Percentiles rank a stretch among this genome's conserved stretches.
Evolutionary conservation across 2,113 vertebrate species (phyloP).

Genomic region (Cyphomyrus discorhynchus): DNA sequence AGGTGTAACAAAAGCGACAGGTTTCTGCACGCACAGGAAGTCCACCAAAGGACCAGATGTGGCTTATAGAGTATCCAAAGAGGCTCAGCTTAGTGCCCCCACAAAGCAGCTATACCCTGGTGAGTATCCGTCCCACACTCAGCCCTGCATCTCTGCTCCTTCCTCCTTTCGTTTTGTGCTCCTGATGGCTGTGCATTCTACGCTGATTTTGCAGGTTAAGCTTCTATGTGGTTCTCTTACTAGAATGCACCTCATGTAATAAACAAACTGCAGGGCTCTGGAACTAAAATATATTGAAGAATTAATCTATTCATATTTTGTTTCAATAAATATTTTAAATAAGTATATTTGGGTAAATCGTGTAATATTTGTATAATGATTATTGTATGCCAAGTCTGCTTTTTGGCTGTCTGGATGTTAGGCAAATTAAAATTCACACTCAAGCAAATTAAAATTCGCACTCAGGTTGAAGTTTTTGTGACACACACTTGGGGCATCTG

Average conservation of each 20-base stretch:
- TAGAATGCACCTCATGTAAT: neutral
- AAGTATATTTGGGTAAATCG: neutral
- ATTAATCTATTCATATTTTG: neutral
- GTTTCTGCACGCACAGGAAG: conserved; percentile 77
- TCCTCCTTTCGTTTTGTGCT: too few relatives aligned
- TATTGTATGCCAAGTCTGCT: neutral
- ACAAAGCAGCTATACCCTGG: conserved; percentile 87
- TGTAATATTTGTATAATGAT: neutral
- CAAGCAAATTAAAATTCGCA: neutral
- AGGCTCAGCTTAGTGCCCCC: conserved; percentile 88
- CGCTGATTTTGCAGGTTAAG: neutral
- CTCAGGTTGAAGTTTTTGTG: neutral
- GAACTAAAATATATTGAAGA: neutral
- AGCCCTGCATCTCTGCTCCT: neutral
- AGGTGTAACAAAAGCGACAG: conserved; percentile 82
- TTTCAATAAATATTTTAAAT: neutral
- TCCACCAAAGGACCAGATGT: conserved; percentile 84
- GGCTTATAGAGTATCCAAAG: conserved; percentile 84
- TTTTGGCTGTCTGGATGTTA: neutral
- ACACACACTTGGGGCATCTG: neutral
- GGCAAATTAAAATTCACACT: neutral
- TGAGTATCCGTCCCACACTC: conserved; percentile 43
- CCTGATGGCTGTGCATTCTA: neutral
- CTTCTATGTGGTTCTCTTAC: neutral
- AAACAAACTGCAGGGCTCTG: conserved; percentile 13